Conservation (phyloP, 2,113 vertebrate genomes). For the Hoplias malabaricus region DNA sequence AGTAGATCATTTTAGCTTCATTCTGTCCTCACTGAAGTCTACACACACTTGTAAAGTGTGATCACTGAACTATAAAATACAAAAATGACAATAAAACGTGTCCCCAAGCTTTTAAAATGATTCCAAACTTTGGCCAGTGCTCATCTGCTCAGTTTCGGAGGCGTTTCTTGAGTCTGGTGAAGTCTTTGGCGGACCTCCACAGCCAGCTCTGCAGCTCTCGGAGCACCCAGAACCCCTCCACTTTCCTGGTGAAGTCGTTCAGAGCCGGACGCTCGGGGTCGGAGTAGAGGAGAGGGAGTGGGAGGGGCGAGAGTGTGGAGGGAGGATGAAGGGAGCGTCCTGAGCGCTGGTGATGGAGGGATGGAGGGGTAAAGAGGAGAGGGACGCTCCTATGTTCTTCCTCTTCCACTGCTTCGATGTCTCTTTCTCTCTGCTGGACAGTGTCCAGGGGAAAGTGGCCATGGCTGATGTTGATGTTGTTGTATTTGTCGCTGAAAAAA, state of each 20-base stretch:
- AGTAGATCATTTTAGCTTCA: too few species aligned
- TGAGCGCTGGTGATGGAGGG: conserved; percentile 53
- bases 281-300: conserved; percentile 73
- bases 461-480: conserved; percentile 10
- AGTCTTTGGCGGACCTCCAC: conserved; percentile 96
- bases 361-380: conserved; percentile 48
- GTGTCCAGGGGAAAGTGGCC: conserved; percentile 23
- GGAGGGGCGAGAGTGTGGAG: conserved; percentile 69
- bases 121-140: background rate
- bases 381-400: conserved; percentile 24
- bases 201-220: conserved; percentile 96
- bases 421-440: conserved; percentile 50
- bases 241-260: conserved; percentile 91
- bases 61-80: too few species aligned
- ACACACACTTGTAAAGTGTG: too few species aligned
- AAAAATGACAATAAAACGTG: too few species aligned
- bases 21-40: too few species aligned
- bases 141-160: conserved; percentile 64
- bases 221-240: conserved; percentile 96
- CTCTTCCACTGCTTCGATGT: conserved; percentile 13
- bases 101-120: background rate
- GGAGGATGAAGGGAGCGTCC: conserved; percentile 67
- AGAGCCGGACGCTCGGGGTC: conserved; percentile 60
- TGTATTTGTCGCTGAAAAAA: conserved; percentile 25
- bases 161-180: conserved; percentile 92